Base-by-base conservation (phyloP, 2,797 vertebrate species). In the Pipistrellus pygmaeus region DNA sequence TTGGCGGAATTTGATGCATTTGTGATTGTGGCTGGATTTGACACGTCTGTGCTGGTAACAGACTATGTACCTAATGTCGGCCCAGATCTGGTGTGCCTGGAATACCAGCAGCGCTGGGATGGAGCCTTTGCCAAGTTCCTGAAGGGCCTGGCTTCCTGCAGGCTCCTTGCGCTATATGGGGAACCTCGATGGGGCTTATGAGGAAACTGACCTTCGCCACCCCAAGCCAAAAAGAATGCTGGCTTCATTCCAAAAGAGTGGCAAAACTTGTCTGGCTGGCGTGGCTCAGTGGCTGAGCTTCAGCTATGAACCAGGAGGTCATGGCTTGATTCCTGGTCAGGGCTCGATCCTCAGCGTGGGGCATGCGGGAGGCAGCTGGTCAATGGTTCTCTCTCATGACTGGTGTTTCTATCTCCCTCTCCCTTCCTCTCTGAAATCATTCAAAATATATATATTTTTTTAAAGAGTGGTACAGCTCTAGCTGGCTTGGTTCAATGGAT, bases 161-260 rank as follows among this genome's bases (percentile, higher is more conserved):
- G 99, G 95, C 99, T 99, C 2, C 96, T 99, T 83, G 98, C 99
- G 91, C 97, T 99, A 35, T 99, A 99, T 13, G 38, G 99, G 99
- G 0, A 99, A 99, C 93, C 99, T 99, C 46, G 99, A 99, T 0
- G 99, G 99, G 13, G 99, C 99, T 1, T 99, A 99, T 95, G 98
- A 98, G 93, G 99, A 99, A 97, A 99, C 99, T 18, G 99, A 99
- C 95, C 98, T 99, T 88, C 98, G 99, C 73, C 99, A 99, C 96
- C 98, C 99, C 12, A 99, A 99, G 99, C 99, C 98, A 99, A 99
- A 95, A 99, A 99, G 91, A 99, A 98, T 7, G 98, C 99, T 0
- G 99, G 99, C 55, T 99, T 99, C 96, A 99, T 99, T 3, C 97
- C 98, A 0, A 98, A 99, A 27, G 99, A 99, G 90, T 98, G 99